Percentiles rank a stretch among this genome's conserved stretches.
phyloP scores from a whole-genome alignment of 2,113 vertebrate species.

The Xenopus laevis region DNA sequence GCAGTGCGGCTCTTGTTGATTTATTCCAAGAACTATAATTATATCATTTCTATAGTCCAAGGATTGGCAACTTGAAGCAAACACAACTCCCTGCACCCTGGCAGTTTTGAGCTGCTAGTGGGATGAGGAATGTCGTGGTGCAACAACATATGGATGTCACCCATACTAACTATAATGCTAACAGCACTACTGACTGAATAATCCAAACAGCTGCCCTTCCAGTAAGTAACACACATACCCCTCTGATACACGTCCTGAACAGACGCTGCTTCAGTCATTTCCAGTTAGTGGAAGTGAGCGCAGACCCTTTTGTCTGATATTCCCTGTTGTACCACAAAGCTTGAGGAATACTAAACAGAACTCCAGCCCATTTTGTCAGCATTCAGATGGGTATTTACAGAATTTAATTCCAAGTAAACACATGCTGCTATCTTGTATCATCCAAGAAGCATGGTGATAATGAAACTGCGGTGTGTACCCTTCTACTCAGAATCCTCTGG shows the following conservation, averaged over 20 bases:
- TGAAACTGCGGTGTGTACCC: slow-evolving; percentile 3
- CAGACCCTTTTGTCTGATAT: background rate
- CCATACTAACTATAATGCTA: too few relatives aligned
- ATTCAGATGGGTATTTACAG: background rate
- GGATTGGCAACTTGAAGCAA: background rate
- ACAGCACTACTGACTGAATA: background rate
- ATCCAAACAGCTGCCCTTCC: background rate
- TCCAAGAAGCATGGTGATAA: slow-evolving; percentile 8
- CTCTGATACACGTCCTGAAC: background rate
- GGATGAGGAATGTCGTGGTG: too few relatives aligned
- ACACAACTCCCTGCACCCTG: too few relatives aligned
- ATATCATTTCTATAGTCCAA: background rate
- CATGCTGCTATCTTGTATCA: slow-evolving; percentile 24
- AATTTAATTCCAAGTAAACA: background rate
- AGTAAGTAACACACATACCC: background rate
- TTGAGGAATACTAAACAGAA: background rate
- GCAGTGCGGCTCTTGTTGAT: background rate
- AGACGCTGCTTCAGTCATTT: background rate
- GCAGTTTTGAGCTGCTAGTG: too few relatives aligned
- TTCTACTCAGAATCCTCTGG: background rate
- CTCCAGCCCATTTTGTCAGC: background rate
- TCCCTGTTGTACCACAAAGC: background rate
- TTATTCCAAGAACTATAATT: background rate
- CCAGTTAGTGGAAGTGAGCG: background rate
- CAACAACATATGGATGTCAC: too few relatives aligned